phyloP scores from a whole-genome alignment of 2,797 vertebrate species.

The Chrysocyon brachyurus region DNA sequence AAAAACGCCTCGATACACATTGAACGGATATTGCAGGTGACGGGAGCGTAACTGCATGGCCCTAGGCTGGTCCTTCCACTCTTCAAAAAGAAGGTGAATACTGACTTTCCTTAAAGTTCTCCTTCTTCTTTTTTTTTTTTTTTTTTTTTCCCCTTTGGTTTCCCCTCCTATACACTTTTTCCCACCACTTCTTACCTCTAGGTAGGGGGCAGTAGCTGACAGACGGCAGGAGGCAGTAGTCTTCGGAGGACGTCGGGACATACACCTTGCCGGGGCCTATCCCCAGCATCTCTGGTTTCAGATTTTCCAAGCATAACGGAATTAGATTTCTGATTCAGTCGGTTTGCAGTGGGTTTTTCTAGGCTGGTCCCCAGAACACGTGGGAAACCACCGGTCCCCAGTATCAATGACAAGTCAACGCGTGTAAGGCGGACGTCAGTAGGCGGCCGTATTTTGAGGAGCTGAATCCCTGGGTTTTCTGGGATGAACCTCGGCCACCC shows the following conservation, averaged over 20 bases:
- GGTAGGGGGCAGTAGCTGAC: not conserved
- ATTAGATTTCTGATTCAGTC: not conserved
- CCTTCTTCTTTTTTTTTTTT: not conserved
- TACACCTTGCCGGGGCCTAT: not conserved
- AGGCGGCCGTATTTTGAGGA: not conserved
- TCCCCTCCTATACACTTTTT: not conserved
- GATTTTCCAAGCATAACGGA: not conserved
- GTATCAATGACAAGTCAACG: not conserved
- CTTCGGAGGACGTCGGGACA: not conserved
- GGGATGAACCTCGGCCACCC: not conserved
- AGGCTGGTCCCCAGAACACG: not conserved
- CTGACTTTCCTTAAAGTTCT: not conserved
- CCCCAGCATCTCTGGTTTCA: not conserved
- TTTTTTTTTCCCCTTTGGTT: not conserved
- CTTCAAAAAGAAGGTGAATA: not conserved
- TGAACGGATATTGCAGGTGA: not conserved
- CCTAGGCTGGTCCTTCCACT: not conserved
- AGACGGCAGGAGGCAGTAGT: not conserved
- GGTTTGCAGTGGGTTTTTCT: not conserved
- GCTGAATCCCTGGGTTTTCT: not conserved
- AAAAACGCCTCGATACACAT: not conserved
- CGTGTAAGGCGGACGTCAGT: not conserved
- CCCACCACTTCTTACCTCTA: not conserved
- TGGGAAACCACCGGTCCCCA: not conserved
- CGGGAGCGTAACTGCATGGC: fast-evolving